These are phyloP conservation scores for Camarhynchus parvulus DNA, from an alignment of 2,113 vertebrate genomes.

Conservation along the genomic window DNA sequence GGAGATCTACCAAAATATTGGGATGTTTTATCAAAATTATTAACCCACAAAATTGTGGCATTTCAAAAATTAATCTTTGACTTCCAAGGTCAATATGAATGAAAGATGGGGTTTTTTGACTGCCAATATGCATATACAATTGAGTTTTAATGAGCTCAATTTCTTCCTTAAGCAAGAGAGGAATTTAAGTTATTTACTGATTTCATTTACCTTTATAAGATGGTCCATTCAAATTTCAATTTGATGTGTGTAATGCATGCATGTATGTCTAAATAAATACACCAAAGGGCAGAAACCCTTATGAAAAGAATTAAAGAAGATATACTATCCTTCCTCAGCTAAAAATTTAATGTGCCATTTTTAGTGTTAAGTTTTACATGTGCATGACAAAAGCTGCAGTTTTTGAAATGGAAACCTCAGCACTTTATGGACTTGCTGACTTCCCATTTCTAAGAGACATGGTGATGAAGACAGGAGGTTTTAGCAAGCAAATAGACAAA, in stretches of 20 bases:
- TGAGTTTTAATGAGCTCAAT: not conserved
- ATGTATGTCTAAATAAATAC: not conserved
- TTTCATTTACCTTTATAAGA: not conserved
- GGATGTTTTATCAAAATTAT: not conserved
- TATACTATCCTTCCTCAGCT: not conserved
- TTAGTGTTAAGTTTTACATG: not conserved
- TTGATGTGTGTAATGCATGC: not conserved
- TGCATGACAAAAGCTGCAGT: not conserved
- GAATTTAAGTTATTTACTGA: not conserved
- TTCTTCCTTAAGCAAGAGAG: not conserved
- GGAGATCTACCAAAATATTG: not conserved
- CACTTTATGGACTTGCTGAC: not conserved
- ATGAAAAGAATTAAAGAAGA: not conserved
- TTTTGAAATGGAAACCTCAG: not conserved
- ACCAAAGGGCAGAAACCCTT: not conserved
- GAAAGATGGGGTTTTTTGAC: not conserved
- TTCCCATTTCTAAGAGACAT: not conserved
- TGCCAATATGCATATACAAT: not conserved
- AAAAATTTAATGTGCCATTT: not conserved
- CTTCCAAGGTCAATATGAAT: not conserved
- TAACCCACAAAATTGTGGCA: not conserved
- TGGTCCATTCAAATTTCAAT: not conserved
- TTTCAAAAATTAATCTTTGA: conserved; percentile 1
- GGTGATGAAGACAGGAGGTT: not conserved
- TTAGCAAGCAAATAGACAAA: not conserved